Percentiles rank a stretch among this genome's conserved stretches.
Evolutionary conservation across 2,113 vertebrate species (phyloP).

Genomic region (Xiphophorus maculatus): DNA sequence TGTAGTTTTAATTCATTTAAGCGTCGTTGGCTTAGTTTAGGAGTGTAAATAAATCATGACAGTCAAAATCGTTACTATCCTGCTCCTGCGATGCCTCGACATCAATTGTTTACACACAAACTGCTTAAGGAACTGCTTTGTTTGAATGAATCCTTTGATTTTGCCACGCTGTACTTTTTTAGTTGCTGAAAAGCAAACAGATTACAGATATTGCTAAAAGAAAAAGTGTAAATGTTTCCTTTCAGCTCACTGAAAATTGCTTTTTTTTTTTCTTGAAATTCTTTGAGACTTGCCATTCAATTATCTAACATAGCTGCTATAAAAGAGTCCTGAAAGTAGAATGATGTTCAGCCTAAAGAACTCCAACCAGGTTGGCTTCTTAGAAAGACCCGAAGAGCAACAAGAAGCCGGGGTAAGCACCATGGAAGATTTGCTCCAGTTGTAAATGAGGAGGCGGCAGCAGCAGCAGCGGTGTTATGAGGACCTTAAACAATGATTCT

Average conservation of each 20-base stretch:
- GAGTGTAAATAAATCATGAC: not conserved
- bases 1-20: not conserved
- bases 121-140: no score
- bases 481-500: conserved; percentile 15
- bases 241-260: not conserved
- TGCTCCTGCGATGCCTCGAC: not conserved
- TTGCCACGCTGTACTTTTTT: not conserved
- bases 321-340: not conserved
- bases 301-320: not conserved
- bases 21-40: not conserved
- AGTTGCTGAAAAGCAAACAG: not conserved
- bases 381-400: conserved; percentile 6
- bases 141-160: not conserved
- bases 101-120: no score
- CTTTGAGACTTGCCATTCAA: not conserved
- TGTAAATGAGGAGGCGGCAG: conserved; percentile 29
- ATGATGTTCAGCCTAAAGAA: no score
- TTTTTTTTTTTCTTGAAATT: not conserved
- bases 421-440: conserved; percentile 24
- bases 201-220: not conserved
- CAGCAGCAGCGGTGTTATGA: conserved; percentile 8
- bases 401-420: conserved; percentile 29
- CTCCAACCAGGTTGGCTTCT: not conserved
- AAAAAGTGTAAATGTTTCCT: not conserved
- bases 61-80: no score